phyloP scores from a whole-genome alignment of 2,888 invertebrate genomes.

The Limenitis arthemis region DNA sequence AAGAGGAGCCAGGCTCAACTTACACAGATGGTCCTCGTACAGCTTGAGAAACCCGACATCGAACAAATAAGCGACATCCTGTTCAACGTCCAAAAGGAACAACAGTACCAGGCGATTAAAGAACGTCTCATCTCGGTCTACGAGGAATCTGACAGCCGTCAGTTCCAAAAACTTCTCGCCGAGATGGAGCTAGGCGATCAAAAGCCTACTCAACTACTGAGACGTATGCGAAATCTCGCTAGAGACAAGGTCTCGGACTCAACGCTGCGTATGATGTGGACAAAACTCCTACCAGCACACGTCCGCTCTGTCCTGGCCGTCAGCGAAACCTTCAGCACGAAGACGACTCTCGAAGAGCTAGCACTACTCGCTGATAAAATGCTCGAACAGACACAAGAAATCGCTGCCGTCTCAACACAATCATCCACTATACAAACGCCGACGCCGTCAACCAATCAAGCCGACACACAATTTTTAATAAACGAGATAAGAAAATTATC shows the following conservation, averaged over 20 bases:
- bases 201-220: not conserved
- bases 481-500: too few species aligned
- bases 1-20: constrained; percentile 5
- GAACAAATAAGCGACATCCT: constrained; percentile 22
- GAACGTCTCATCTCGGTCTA: not conserved
- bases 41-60: constrained; percentile 18
- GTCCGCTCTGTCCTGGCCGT: not conserved
- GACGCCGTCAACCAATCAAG: too few species aligned
- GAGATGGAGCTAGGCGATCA: constrained; percentile 1
- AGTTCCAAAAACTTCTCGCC: not conserved
- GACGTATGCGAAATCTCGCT: too few species aligned
- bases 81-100: not conserved
- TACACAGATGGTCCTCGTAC: constrained; percentile 18
- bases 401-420: too few species aligned
- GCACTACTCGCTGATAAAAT: not conserved
- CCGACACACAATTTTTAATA: too few species aligned
- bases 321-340: not conserved
- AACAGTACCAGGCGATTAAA: constrained; percentile 2
- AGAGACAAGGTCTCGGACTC: too few species aligned
- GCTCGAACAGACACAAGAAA: not conserved
- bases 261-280: not conserved
- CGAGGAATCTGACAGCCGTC: not conserved
- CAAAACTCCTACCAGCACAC: not conserved
- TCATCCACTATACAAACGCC: too few species aligned
- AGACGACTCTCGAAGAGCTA: not conserved